Conservation (phyloP, 2,113 vertebrate genomes). For the Dasyornis broadbenti region DNA sequence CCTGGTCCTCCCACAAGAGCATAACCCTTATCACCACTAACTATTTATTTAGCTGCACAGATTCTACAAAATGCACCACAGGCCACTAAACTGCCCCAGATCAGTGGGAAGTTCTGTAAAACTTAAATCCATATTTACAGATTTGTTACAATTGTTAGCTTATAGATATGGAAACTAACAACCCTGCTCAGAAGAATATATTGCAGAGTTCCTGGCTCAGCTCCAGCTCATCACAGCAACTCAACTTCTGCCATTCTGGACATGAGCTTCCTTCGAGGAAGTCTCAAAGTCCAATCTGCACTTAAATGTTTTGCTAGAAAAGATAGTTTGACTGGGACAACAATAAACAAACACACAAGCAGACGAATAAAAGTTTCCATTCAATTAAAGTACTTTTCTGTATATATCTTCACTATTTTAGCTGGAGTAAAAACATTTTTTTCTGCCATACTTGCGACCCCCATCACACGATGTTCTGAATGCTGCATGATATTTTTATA, state of each 20-base stretch:
- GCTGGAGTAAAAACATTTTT: background rate
- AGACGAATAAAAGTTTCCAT: background rate
- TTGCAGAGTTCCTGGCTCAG: background rate
- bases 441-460: fast-evolving
- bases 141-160: background rate
- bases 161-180: background rate
- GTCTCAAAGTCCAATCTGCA: background rate
- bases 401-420: background rate
- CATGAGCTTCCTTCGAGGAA: background rate
- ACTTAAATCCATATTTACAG: background rate
- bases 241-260: background rate
- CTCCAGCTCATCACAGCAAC: background rate
- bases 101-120: background rate
- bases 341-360: background rate
- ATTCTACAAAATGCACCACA: background rate
- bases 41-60: background rate
- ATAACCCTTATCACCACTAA: background rate
- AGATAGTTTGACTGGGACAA: background rate
- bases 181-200: background rate
- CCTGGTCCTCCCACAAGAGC: background rate
- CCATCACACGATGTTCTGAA: background rate
- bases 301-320: background rate
- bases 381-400: background rate
- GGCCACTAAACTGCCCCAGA: background rate
- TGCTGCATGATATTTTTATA: background rate